Conservation (phyloP, 2,113 vertebrate species). For the Gasterosteus aculeatus region DNA sequence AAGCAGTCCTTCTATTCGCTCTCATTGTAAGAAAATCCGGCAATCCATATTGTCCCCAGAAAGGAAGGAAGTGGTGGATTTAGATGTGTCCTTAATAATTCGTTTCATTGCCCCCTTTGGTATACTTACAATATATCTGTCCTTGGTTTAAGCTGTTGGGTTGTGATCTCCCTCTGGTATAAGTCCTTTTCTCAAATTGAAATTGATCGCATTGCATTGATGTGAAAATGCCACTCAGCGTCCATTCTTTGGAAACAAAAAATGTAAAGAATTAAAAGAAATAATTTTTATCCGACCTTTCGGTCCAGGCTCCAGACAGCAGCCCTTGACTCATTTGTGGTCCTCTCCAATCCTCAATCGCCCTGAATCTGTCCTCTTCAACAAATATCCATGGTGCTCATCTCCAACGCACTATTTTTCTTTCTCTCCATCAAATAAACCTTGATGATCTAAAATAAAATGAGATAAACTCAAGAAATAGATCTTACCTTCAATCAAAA, state of each 20-base stretch:
- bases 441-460: constrained; percentile 46
- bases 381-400: constrained; percentile 51
- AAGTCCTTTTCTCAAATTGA: not conserved
- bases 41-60: not conserved
- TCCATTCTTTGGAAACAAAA: constrained; percentile 20
- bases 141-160: not conserved
- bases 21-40: not conserved
- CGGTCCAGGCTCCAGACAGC: constrained; percentile 28
- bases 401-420: constrained; percentile 7
- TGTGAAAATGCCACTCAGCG: constrained; percentile 26
- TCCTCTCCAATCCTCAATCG: constrained; percentile 62
- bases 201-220: constrained; percentile 23
- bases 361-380: constrained; percentile 68
- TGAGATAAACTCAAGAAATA: constrained; percentile 61
- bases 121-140: not conserved
- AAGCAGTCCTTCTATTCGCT: not conserved
- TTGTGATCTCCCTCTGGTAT: constrained; percentile 5
- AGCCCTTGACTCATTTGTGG: constrained; percentile 52
- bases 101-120: constrained; percentile 25
- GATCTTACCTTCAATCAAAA: constrained; percentile 52
- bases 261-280: not conserved
- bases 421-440: constrained; percentile 40
- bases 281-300: constrained; percentile 30
- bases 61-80: constrained; percentile 12
- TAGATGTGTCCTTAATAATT: not conserved